phyloP scores from a whole-genome alignment of 2,113 vertebrate genomes.

The Nothobranchius furzeri region DNA sequence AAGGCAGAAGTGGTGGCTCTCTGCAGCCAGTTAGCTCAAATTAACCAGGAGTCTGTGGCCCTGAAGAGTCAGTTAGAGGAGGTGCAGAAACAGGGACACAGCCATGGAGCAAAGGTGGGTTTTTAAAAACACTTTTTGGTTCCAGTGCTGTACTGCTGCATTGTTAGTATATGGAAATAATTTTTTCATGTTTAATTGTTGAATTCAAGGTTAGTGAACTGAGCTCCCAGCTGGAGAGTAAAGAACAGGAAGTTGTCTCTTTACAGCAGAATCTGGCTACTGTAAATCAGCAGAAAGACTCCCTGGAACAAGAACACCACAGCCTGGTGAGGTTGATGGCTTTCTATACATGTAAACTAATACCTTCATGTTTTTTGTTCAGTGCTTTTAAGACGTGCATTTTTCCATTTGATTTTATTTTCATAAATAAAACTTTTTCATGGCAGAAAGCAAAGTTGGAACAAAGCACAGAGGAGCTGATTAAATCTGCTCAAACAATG shows the following conservation, averaged over 20 bases:
- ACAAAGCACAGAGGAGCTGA: conserved; percentile 81
- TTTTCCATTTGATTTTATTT: too few species aligned
- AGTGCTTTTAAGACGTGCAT: neutral
- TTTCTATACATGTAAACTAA: neutral
- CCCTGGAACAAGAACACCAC: conserved; percentile 85
- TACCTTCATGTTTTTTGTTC: neutral
- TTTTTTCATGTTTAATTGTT: neutral
- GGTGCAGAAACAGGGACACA: conserved; percentile 78
- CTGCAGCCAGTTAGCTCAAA: conserved; percentile 83
- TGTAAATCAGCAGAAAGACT: conserved; percentile 83
- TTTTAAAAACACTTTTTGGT: conserved; percentile 6
- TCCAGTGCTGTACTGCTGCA: too few species aligned
- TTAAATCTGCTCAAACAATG: conserved; percentile 81
- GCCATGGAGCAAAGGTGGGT: conserved; percentile 87
- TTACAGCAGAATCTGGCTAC: conserved; percentile 83
- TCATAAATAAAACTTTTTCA: conserved; percentile 4
- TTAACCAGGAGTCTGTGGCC: conserved; percentile 84
- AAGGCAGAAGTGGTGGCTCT: conserved; percentile 82
- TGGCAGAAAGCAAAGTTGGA: conserved; percentile 86
- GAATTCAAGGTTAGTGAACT: conserved; percentile 82
- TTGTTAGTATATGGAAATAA: too few species aligned
- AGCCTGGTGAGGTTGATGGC: conserved; percentile 82
- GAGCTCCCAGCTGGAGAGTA: conserved; percentile 82
- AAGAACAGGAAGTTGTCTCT: conserved; percentile 81
- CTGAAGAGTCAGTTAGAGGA: conserved; percentile 84